phyloP scores from a whole-genome alignment of 2,888 invertebrate genomes.

The Galeruca laticollis region DNA sequence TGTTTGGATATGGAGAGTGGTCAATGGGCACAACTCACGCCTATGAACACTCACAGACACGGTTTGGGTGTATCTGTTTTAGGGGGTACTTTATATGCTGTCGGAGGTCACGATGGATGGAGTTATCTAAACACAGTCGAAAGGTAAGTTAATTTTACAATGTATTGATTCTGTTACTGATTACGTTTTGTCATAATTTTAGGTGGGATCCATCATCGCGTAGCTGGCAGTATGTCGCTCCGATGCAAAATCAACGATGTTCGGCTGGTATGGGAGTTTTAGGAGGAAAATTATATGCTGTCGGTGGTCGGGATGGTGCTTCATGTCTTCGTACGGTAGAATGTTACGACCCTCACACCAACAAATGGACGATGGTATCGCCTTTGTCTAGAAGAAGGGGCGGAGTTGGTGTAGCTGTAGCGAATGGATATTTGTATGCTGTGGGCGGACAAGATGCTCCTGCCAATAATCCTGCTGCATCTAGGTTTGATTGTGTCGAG shows the following conservation, averaged over 20 bases:
- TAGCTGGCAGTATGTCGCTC: conserved; percentile 90
- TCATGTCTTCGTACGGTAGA: conserved; percentile 92
- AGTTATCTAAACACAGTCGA: conserved; percentile 95
- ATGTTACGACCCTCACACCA: conserved; percentile 80
- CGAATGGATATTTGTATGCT: conserved; percentile 90
- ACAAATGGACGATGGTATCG: conserved; percentile 86
- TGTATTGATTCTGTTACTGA: conserved; percentile 18
- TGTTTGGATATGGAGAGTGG: conserved; percentile 86
- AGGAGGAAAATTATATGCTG: conserved; percentile 87
- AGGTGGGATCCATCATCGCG: conserved; percentile 91
- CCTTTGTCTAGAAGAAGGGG: conserved; percentile 90
- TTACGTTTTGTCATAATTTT: conserved; percentile 21
- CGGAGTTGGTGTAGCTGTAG: conserved; percentile 89
- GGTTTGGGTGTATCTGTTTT: conserved; percentile 84
- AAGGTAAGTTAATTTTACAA: conserved; percentile 63
- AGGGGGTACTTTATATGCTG: conserved; percentile 89
- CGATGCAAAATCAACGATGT: conserved; percentile 89
- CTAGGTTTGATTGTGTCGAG: conserved; percentile 87
- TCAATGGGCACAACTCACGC: conserved; percentile 83
- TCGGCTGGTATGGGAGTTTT: conserved; percentile 93
- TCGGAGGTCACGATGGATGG: conserved; percentile 97
- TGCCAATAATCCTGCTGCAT: conserved; percentile 85
- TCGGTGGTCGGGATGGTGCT: conserved; percentile 92
- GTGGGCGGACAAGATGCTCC: conserved; percentile 95
- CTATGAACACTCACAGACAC: conserved; percentile 92